phyloP scores from a whole-genome alignment of 2,113 vertebrate species.

The Notothenia coriiceps region DNA sequence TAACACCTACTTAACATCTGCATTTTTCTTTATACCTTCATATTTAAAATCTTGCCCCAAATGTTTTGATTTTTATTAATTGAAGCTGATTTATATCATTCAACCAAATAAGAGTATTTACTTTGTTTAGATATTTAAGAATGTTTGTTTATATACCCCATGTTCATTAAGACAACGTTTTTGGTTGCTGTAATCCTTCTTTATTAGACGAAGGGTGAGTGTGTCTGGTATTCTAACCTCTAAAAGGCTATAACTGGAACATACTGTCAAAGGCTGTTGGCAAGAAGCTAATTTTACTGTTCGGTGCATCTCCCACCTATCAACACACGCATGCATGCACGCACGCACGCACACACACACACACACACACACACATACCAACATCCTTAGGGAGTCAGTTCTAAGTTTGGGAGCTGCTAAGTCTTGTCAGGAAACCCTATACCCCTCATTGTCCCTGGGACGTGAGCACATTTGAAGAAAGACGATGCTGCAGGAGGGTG shows the following conservation, averaged over 20 bases:
- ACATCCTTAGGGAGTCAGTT: constrained; percentile 78
- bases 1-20: not conserved
- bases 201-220: not conserved
- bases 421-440: constrained; percentile 82
- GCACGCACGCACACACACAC: constrained; percentile 53
- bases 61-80: not conserved
- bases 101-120: not conserved
- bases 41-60: not conserved
- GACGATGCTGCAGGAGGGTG: constrained; percentile 51
- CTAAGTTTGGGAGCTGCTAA: constrained; percentile 86
- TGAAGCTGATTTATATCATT: not conserved
- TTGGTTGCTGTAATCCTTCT: not conserved
- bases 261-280: constrained; percentile 55
- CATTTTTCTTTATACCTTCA: not conserved
- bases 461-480: constrained; percentile 78
- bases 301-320: constrained; percentile 46
- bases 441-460: constrained; percentile 81
- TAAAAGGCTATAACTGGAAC: constrained; percentile 47
- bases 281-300: constrained; percentile 69
- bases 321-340: constrained; percentile 42
- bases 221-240: constrained; percentile 29
- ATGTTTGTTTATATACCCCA: not conserved
- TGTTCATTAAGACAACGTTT: not conserved
- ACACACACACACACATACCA: constrained; percentile 54
- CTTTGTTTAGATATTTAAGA: not conserved